Evolutionary conservation across 2,888 invertebrate genomes (phyloP).

Genomic region (Odontothrips loti): DNA sequence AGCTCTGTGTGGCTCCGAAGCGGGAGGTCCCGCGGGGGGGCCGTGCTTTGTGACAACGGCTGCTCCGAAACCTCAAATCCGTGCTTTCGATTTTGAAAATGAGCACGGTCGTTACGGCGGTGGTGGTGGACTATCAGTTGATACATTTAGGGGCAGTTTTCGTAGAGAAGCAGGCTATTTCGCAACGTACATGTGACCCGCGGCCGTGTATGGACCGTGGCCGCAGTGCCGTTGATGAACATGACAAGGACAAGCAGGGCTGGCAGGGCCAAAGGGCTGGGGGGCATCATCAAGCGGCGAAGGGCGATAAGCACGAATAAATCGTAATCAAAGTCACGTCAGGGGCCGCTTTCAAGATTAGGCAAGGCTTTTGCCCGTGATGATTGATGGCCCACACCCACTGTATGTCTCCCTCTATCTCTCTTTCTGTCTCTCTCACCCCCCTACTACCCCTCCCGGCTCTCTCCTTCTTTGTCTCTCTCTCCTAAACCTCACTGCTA

Average conservation of each 20-base stretch:
- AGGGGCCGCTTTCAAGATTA: background rate
- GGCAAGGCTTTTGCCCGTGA: background rate
- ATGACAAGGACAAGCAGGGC: background rate
- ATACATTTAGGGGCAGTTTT: too few relatives aligned
- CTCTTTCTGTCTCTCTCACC: background rate
- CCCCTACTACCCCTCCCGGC: background rate
- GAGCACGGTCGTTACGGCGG: too few relatives aligned
- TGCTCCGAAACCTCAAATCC: too few relatives aligned
- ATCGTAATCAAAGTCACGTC: slow-evolving; percentile 1
- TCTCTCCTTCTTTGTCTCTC: background rate
- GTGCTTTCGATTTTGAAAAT: too few relatives aligned
- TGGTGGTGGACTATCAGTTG: too few relatives aligned
- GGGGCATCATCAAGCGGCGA: background rate
- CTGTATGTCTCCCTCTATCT: background rate
- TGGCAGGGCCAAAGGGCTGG: too few relatives aligned
- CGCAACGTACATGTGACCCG: too few relatives aligned
- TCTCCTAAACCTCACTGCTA: background rate
- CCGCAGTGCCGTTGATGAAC: background rate
- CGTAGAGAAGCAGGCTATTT: too few relatives aligned
- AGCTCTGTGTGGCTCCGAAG: too few relatives aligned
- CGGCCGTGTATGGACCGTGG: too few relatives aligned
- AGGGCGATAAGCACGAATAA: slow-evolving; percentile 5
- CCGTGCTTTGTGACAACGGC: too few relatives aligned
- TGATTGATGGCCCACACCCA: background rate
- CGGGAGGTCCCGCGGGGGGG: too few relatives aligned